These are phyloP conservation scores for Percina caprodes DNA, from an alignment of 2,113 vertebrate genomes.

Conservation along the genomic window DNA sequence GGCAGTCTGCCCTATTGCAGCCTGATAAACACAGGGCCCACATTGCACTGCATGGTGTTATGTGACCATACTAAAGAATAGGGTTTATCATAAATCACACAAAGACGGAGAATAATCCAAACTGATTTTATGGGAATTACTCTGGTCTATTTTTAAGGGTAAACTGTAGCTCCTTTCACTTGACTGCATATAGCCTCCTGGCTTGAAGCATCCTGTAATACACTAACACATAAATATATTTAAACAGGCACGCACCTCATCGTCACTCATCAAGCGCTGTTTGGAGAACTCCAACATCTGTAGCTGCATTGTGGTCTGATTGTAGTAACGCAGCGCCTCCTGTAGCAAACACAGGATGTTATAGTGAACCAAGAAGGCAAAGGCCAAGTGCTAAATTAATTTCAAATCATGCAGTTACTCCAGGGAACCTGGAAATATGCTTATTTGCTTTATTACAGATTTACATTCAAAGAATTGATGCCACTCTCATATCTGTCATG, in stretches of 20 bases:
- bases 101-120: conserved; percentile 7
- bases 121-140: not conserved
- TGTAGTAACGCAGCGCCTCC: conserved; percentile 93
- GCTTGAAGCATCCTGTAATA: not conserved
- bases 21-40: conserved; percentile 34
- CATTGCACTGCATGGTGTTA: conserved; percentile 58
- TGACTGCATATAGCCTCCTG: not conserved
- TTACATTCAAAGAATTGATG: not conserved
- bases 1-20: conserved; percentile 34
- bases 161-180: not conserved
- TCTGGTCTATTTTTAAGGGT: conserved; percentile 1
- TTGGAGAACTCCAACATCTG: conserved; percentile 91
- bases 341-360: conserved; percentile 68
- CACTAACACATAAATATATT: conserved; percentile 35
- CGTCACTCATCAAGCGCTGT: conserved; percentile 88
- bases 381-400: not conserved
- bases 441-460: not conserved
- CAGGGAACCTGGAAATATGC: not conserved
- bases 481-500: not conserved
- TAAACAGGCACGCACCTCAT: conserved; percentile 87
- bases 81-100: conserved; percentile 46
- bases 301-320: conserved; percentile 91
- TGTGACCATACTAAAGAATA: conserved; percentile 57
- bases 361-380: not conserved
- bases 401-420: not conserved